Evolutionary conservation across 2,888 invertebrate species (phyloP).

Genomic region (Gymnosoma rotundatum): DNA sequence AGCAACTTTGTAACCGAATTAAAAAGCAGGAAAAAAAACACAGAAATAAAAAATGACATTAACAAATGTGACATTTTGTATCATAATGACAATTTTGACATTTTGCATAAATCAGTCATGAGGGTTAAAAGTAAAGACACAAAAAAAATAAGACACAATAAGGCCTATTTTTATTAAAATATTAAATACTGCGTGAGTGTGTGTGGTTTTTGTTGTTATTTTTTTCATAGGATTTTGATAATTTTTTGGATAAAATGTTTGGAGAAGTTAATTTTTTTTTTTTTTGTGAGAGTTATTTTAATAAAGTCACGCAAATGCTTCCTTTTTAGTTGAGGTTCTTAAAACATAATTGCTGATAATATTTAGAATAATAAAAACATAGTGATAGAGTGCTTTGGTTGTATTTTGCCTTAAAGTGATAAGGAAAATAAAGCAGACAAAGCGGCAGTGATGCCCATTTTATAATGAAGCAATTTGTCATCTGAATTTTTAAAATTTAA

Average conservation of each 20-base stretch:
- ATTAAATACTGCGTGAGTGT: not conserved
- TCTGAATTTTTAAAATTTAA: too few relatives aligned
- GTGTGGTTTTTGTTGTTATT: not conserved
- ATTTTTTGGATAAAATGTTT: slow-evolving; percentile 1
- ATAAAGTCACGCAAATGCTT: slow-evolving; percentile 64
- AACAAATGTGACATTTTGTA: slow-evolving; percentile 71
- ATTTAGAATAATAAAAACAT: slow-evolving; percentile 9
- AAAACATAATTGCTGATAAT: slow-evolving; percentile 8
- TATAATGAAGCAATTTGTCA: too few relatives aligned
- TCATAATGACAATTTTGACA: slow-evolving; percentile 70
- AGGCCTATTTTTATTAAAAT: slow-evolving; percentile 41
- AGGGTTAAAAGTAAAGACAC: not conserved
- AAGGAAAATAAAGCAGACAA: not conserved
- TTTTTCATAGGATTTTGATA: not conserved
- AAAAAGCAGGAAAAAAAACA: slow-evolving; percentile 12
- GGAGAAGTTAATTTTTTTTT: not conserved
- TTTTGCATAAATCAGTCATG: slow-evolving; percentile 68
- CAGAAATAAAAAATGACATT: slow-evolving; percentile 50
- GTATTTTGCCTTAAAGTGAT: not conserved
- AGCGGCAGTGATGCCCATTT: not conserved
- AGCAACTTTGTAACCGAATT: slow-evolving; percentile 28
- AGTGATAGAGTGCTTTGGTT: not conserved
- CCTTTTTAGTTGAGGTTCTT: not conserved
- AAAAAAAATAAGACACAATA: slow-evolving; percentile 8
- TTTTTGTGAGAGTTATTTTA: slow-evolving; percentile 31